Evolutionary conservation across 2,113 vertebrate species (phyloP), one percentile per base, ranked within the genome.

Genomic region (Nannospalax galili): DNA sequence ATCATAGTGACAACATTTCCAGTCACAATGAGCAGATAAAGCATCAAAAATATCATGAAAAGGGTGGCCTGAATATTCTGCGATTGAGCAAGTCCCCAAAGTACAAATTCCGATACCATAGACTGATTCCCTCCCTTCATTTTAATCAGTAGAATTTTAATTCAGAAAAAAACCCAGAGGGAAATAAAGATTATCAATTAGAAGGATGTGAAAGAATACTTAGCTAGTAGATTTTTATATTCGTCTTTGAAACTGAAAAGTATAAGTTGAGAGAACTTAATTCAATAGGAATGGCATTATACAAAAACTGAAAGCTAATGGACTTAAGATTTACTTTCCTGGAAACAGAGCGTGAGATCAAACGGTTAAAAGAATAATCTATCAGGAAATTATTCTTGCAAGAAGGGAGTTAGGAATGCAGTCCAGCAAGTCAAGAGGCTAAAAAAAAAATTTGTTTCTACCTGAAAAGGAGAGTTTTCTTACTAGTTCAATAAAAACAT

Each of bases 91-190:
- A 97, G 73, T 93, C 97, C 97, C 28, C 97, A 74, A 56, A 97
- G 87, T 30, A 96, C 60, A 93, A 97, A 97, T 72, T 97, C 95
- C 20, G 95, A 95, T 6, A 93, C 56, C 1, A 17, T 1, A 3
- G 96, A 96, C 22, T 84, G 30, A 93, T 97, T 97, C 62, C 5
- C 65, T 96, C n/a, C 30, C 35, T 81, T 60, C 97, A 97, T 97
- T 86, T 80, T 28, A 48, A 84, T 69, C 32, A 74, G 14, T 4
- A 19, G 6, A 52, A 52, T 32, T 20, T 60, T 52, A 52, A 10
- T 6, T 81, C 28, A 70, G 72, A 90, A 92, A 32, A n/a, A 56
- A 85, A 67, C 32, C 60, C 92, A 70, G n/a, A 75, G 24, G 85
- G 26, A 92, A 81, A 22, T 15, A 62, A 35, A 58, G 14, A 75